These are phyloP conservation scores for Neomicropteryx cornuta DNA, from an alignment of 1,140 invertebrate species.

Conservation along the genomic window DNA sequence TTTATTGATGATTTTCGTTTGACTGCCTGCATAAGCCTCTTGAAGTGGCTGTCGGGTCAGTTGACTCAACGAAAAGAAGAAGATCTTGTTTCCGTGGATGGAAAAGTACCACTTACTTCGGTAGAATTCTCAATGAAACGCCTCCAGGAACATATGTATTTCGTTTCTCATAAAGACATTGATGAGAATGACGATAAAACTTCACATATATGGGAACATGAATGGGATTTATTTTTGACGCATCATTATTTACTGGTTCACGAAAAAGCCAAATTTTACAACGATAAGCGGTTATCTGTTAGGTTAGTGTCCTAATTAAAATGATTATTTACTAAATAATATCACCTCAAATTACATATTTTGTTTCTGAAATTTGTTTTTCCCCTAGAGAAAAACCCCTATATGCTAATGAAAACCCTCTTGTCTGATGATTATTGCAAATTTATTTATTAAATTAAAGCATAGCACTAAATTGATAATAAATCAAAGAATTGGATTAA, in stretches of 20 bases:
- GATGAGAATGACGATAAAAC: constrained; percentile 53
- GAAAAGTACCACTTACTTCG: constrained; percentile 57
- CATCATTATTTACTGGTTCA: constrained; percentile 63
- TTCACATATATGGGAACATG: constrained; percentile 61
- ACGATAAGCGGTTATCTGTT: constrained; percentile 24
- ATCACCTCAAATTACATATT: too few species aligned
- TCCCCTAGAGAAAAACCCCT: too few species aligned
- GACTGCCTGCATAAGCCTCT: constrained; percentile 72
- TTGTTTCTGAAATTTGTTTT: too few species aligned
- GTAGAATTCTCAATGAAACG: constrained; percentile 71
- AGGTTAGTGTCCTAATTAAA: constrained; percentile 22
- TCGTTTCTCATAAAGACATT: constrained; percentile 73
- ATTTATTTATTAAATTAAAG: too few species aligned
- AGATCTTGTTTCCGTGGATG: constrained; percentile 40
- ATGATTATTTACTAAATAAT: too few species aligned
- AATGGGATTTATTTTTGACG: constrained; percentile 78
- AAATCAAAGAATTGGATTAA: too few species aligned
- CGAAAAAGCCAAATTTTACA: constrained; percentile 41
- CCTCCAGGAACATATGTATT: constrained; percentile 62
- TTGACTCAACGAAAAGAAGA: constrained; percentile 45
- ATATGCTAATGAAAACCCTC: too few species aligned
- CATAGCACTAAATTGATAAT: too few species aligned
- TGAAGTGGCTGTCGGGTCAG: constrained; percentile 61
- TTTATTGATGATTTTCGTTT: constrained; percentile 85
- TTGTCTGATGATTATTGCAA: too few species aligned